Evolutionary conservation across 2,888 invertebrate species (phyloP), one percentile per base, ranked within the genome.

Genomic region (Gasteruption jaculator): DNA sequence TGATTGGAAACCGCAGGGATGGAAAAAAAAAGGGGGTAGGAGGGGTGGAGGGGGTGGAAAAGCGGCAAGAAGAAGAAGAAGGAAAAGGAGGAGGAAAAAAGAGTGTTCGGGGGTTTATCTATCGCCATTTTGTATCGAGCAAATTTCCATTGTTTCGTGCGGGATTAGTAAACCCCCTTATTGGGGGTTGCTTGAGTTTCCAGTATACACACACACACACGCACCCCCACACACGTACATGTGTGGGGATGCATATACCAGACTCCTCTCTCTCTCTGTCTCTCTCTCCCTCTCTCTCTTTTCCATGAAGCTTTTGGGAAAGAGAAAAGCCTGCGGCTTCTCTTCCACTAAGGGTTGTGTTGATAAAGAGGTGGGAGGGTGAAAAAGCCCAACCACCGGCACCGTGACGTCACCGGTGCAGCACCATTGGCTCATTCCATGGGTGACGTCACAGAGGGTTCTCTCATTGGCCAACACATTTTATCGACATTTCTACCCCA

Each of bases 401-500:
- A 35, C 40, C 48, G 55, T 58, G 63, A 66, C 65, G 61, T 65
- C 62, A 63, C 56, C 52, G 53, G 52, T 48, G 57, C 50, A 47
- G 52, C 55, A 53, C 61, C 59, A 68, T 68, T 68, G 67, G 68
- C 58, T 60, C 57, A 56, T 56, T 55, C 57, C 53, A 53, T 52
- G 53, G 54, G 57, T 67, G 66, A 66, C 66, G 66, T 66, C 66
- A 64, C 57, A 52, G 54, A 54, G 47, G 45, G 60, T 57, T 57
- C 56, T 49, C 61, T 62, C 65, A 67, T 67, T 68, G 68, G 68
- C 60, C 59, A 56, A 61, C 62, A 57, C 61, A 61, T 67, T 67
- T 66, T 68, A 67, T 68, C 66, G 67, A 68, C 67, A 65, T 65
- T 68, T 67, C 65, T 65, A 58, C 59, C 49, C 50, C 46, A 48